Evolutionary conservation across 2,888 invertebrate genomes (phyloP).

Genomic region (Harpalus rufipes): DNA sequence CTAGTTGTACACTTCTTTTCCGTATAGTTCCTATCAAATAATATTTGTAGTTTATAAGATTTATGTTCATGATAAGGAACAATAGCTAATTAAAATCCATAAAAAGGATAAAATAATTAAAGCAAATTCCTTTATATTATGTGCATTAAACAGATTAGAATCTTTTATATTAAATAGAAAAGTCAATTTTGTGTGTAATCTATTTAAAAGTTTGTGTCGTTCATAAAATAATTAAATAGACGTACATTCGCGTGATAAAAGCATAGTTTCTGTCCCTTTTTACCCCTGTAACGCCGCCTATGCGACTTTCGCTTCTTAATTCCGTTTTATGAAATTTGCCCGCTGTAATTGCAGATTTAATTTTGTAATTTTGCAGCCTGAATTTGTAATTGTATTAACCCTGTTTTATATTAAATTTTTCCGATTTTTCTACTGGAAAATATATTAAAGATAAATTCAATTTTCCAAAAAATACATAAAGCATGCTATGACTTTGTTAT

Average conservation of each 20-base stretch:
- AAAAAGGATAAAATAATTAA: slow-evolving; percentile 1
- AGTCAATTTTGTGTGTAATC: background rate
- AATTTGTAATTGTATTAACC: slow-evolving; percentile 39
- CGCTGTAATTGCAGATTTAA: slow-evolving; percentile 42
- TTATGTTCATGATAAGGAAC: background rate
- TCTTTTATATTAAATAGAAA: background rate
- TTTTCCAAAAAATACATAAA: background rate
- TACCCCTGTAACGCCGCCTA: background rate
- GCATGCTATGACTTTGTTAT: background rate
- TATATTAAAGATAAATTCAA: background rate
- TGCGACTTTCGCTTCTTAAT: slow-evolving; percentile 32
- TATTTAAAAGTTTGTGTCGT: background rate
- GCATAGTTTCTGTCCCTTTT: no score
- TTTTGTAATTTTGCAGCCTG: slow-evolving; percentile 23
- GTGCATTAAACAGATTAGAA: background rate
- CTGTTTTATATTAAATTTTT: slow-evolving; percentile 20
- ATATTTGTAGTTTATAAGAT: background rate
- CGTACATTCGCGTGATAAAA: background rate
- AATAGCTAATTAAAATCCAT: background rate
- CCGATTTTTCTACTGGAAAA: background rate
- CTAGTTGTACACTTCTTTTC: background rate
- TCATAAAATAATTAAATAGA: background rate
- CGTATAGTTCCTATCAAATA: background rate
- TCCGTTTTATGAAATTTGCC: slow-evolving; percentile 46
- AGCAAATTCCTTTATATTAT: background rate